These are phyloP conservation scores for Hippoglossus stenolepis DNA, from an alignment of 2,113 vertebrate species.

Conservation along the genomic window DNA sequence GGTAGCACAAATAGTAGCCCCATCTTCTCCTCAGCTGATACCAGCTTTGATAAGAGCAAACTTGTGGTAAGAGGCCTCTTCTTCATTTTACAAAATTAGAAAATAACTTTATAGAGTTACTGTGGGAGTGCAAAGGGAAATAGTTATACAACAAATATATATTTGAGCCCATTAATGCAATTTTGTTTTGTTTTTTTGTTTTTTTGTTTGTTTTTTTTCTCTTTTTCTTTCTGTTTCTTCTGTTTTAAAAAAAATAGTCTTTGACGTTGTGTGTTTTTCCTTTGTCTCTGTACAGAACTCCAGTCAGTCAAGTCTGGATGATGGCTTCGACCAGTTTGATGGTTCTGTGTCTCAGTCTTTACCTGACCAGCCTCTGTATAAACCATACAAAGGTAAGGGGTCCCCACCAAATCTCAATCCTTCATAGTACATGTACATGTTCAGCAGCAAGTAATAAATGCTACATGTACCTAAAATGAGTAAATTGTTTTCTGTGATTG, in stretches of 20 bases:
- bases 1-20: constrained; percentile 76
- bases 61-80: constrained; percentile 72
- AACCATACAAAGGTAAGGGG: constrained; percentile 67
- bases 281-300: constrained; percentile 68
- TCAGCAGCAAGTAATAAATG: neutral
- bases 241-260: neutral
- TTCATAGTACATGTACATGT: neutral
- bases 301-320: constrained; percentile 82
- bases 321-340: constrained; percentile 71
- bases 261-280: neutral
- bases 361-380: constrained; percentile 46
- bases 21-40: constrained; percentile 67
- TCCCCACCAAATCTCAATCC: neutral
- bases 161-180: too few species aligned
- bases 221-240: neutral
- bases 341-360: constrained; percentile 38
- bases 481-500: too few species aligned
- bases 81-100: too few species aligned
- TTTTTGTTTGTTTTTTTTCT: too few species aligned
- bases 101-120: too few species aligned
- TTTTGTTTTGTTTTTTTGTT: too few species aligned
- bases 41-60: constrained; percentile 74
- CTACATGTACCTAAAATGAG: too few species aligned
- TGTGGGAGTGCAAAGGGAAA: too few species aligned
- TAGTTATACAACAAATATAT: too few species aligned